phyloP scores from a whole-genome alignment of 2,888 invertebrate genomes.

The Archaeoteleia sp. region DNA sequence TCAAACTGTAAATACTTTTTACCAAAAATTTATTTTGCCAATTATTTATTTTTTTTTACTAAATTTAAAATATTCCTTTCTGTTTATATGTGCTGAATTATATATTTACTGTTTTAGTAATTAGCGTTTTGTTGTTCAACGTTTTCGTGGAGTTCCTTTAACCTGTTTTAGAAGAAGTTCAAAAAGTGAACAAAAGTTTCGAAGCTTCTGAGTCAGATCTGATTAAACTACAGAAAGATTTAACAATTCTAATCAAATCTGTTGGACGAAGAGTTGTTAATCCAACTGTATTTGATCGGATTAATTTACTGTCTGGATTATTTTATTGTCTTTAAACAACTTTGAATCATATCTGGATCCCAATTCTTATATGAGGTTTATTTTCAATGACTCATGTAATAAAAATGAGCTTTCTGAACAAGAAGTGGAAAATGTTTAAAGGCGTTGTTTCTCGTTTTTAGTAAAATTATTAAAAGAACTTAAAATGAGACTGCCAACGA shows the following conservation, averaged over 20 bases:
- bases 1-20: too few relatives aligned
- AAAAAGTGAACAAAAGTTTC: constrained; percentile 42
- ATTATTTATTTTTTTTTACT: too few relatives aligned
- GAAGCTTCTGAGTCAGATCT: constrained; percentile 30
- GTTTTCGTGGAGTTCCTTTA: constrained; percentile 44
- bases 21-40: too few relatives aligned
- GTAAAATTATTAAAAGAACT: constrained; percentile 12
- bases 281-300: not conserved
- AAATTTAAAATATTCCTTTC: too few relatives aligned
- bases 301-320: too few relatives aligned
- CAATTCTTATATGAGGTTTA: constrained; percentile 12
- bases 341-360: constrained; percentile 4
- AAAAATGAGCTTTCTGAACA: not conserved
- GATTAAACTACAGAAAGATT: constrained; percentile 25
- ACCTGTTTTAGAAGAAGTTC: constrained; percentile 53
- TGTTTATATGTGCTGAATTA: too few relatives aligned
- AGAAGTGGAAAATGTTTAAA: constrained; percentile 1
- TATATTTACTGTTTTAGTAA: too few relatives aligned
- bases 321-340: not conserved
- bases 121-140: too few relatives aligned
- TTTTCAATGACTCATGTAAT: constrained; percentile 2
- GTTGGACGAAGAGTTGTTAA: constrained; percentile 8
- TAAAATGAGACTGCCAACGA: constrained; percentile 5
- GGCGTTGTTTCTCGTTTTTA: not conserved
- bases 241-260: constrained; percentile 9